A percentile compares a stretch with the other conserved stretches of the same genome.
Evolutionary conservation across 2,797 vertebrate genomes (phyloP).

Genomic region (Loris lydekkerianus): DNA sequence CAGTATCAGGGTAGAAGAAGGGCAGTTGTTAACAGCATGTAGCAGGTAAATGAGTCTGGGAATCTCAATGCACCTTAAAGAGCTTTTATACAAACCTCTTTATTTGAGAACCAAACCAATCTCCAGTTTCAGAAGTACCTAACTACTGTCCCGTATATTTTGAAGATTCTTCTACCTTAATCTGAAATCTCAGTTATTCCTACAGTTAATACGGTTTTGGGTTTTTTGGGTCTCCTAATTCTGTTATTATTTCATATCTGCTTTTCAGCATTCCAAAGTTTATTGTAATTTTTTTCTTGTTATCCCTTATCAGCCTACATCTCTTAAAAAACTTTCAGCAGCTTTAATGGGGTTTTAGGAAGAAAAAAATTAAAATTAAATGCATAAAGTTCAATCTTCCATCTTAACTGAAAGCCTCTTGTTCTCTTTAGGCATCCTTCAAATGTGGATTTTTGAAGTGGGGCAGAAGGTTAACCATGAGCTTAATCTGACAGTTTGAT

Average conservation of each 20-base stretch:
- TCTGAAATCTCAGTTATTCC: background rate
- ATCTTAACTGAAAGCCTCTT: background rate
- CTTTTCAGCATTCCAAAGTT: background rate
- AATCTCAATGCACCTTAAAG: background rate
- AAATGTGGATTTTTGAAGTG: background rate
- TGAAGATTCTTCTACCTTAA: background rate
- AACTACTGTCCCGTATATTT: background rate
- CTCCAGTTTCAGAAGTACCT: background rate
- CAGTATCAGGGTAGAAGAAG: background rate
- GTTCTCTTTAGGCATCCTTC: background rate
- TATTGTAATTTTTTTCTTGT: background rate
- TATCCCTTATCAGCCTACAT: background rate
- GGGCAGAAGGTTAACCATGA: background rate
- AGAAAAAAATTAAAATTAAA: background rate
- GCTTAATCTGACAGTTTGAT: background rate
- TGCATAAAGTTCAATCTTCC: background rate
- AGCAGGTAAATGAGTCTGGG: background rate
- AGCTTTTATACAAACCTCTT: background rate
- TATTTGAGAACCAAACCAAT: background rate
- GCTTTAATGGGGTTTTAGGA: background rate
- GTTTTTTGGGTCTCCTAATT: background rate
- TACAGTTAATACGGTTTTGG: background rate
- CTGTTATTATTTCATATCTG: background rate
- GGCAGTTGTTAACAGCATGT: background rate
- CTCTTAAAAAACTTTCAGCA: background rate